phyloP scores from a whole-genome alignment of 2,888 invertebrate genomes.

The Drosophila monieri region DNA sequence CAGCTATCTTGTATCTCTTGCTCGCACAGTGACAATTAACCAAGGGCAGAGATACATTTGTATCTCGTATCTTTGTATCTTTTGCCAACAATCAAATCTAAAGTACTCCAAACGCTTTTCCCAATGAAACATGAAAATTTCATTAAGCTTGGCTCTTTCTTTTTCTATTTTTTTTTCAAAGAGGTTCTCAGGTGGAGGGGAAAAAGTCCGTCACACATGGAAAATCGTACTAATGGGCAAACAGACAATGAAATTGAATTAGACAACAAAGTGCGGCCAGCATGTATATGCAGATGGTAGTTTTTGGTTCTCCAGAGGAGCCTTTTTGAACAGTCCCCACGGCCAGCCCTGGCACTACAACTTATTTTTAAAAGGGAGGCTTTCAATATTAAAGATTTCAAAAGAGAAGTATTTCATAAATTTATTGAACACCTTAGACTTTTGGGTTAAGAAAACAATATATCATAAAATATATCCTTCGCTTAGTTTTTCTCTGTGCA shows the following conservation, averaged over 20 bases:
- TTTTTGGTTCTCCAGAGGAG: slow-evolving; percentile 12
- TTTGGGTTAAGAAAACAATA: not conserved
- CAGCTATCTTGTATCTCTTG: slow-evolving; percentile 7
- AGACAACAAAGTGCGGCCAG: slow-evolving; percentile 48
- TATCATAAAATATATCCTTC: not conserved
- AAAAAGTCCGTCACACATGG: slow-evolving; percentile 39
- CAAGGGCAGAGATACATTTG: slow-evolving; percentile 24
- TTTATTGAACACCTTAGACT: not conserved
- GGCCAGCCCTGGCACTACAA: not conserved
- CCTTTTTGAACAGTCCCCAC: not conserved
- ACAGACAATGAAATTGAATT: slow-evolving; percentile 73
- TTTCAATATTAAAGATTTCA: not conserved
- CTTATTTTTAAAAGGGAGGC: not conserved
- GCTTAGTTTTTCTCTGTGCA: slow-evolving; percentile 9
- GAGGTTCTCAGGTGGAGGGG: slow-evolving; percentile 3
- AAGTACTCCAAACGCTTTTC: slow-evolving; percentile 52
- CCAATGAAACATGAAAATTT: slow-evolving; percentile 73
- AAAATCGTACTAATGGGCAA: slow-evolving; percentile 50
- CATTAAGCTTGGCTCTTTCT: slow-evolving; percentile 51
- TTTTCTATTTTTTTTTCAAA: slow-evolving; percentile 2
- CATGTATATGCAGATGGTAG: not conserved
- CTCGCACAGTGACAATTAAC: slow-evolving; percentile 51
- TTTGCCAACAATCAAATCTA: slow-evolving; percentile 28
- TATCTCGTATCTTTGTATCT: not conserved
- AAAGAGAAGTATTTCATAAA: not conserved